phyloP scores from a whole-genome alignment of 2,888 invertebrate species.

The Tribolium freemani region DNA sequence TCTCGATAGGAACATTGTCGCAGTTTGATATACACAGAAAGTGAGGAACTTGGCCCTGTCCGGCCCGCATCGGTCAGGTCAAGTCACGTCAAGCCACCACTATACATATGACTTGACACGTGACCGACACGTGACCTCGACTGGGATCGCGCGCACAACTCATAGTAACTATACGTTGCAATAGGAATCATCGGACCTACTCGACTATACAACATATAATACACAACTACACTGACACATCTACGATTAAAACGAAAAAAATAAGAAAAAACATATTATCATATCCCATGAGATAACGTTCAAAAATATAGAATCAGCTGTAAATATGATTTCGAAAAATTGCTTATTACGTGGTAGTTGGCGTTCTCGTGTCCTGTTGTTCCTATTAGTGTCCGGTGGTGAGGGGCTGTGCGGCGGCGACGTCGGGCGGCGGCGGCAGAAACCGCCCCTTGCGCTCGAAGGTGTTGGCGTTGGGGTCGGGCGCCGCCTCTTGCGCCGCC shows the following conservation, averaged over 20 bases:
- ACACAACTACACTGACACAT: conserved; percentile 67
- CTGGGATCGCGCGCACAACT: conserved; percentile 50
- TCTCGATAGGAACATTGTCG: conserved; percentile 69
- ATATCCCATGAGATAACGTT: conserved; percentile 59
- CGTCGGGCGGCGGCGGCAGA: conserved; percentile 72
- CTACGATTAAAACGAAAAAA: conserved; percentile 58
- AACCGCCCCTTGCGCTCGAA: conserved; percentile 73
- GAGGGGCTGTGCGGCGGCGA: conserved; percentile 64
- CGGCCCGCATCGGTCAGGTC: conserved; percentile 22
- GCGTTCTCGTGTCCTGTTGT: conserved; percentile 48
- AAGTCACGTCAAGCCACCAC: conserved; percentile 2
- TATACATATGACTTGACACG: conserved; percentile 15
- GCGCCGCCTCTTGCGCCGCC: conserved; percentile 76
- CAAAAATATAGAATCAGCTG: conserved; percentile 67
- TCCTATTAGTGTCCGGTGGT: conserved; percentile 70
- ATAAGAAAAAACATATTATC: conserved; percentile 50
- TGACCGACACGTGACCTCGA: conserved; percentile 46
- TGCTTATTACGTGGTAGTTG: conserved; percentile 48
- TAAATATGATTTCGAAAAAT: conserved; percentile 61
- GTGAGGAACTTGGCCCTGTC: conserved; percentile 66
- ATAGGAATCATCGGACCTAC: conserved; percentile 69
- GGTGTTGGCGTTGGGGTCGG: conserved; percentile 73
- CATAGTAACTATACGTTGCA: conserved; percentile 70
- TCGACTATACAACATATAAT: conserved; percentile 66
- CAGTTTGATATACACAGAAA: conserved; percentile 64